These are phyloP conservation scores for Diploscapter pachys DNA, from an alignment of 1,140 invertebrate species.

Conservation along the genomic window DNA sequence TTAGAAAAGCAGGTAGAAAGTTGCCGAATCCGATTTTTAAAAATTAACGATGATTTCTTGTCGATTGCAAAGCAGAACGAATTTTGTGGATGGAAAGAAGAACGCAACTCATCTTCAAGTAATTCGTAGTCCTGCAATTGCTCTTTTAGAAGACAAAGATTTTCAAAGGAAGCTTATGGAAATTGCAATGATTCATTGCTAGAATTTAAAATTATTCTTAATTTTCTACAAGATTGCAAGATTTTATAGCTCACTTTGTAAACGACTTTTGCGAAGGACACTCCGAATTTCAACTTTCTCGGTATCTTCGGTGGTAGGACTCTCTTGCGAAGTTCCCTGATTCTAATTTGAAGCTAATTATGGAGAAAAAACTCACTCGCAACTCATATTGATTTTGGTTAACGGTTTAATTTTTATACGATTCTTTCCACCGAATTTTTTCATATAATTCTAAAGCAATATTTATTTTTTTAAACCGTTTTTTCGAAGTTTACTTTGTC, in stretches of 20 bases:
- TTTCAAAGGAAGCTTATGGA: too few species aligned
- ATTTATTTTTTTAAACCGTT: not conserved
- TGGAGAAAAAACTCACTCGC: not conserved
- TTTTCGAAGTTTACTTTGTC: not conserved
- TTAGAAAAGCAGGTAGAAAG: not conserved
- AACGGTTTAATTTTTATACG: too few species aligned
- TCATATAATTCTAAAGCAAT: not conserved
- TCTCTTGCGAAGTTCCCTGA: too few species aligned
- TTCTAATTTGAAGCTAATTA: too few species aligned
- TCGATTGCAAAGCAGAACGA: slow-evolving; percentile 8
- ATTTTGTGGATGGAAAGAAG: slow-evolving; percentile 13
- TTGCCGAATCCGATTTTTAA: not conserved
- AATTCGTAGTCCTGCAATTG: slow-evolving; percentile 4
- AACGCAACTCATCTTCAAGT: slow-evolving; percentile 6
- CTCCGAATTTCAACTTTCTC: not conserved
- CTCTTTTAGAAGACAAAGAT: too few species aligned
- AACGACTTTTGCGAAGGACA: slow-evolving; percentile 8
- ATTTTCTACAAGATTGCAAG: too few species aligned
- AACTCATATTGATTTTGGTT: too few species aligned
- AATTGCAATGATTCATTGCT: too few species aligned
- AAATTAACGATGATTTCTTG: not conserved
- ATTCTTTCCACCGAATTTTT: too few species aligned
- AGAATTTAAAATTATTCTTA: too few species aligned
- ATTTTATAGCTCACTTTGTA: not conserved
- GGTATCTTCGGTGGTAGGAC: not conserved